phyloP scores from a whole-genome alignment of 2,888 invertebrate species.

The Perithous albicinctus region DNA sequence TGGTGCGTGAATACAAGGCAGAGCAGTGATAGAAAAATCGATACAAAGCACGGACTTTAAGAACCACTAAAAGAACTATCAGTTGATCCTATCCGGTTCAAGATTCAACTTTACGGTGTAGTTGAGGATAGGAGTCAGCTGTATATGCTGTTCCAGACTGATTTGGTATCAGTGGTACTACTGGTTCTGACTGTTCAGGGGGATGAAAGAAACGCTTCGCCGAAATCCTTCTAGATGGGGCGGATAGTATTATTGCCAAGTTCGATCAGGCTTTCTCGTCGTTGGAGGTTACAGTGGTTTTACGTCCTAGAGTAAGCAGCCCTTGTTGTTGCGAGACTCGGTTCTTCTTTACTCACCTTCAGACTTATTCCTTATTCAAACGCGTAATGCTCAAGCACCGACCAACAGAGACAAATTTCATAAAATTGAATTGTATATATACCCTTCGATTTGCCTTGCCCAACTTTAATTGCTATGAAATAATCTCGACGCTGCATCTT shows the following conservation, averaged over 20 bases:
- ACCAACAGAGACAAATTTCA: slow-evolving; percentile 18
- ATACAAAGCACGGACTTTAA: slow-evolving; percentile 50
- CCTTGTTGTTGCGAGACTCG: slow-evolving; percentile 28
- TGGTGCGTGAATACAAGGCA: slow-evolving; percentile 9
- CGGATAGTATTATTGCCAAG: slow-evolving; percentile 73
- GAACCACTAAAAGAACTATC: slow-evolving; percentile 49
- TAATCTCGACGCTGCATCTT: not conserved
- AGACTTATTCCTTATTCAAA: slow-evolving; percentile 16
- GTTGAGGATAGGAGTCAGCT: slow-evolving; percentile 39
- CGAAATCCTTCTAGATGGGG: slow-evolving; percentile 76
- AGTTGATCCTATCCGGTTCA: slow-evolving; percentile 57
- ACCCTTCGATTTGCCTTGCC: not conserved
- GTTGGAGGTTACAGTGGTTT: slow-evolving; percentile 49
- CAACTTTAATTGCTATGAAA: not conserved
- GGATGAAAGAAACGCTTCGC: slow-evolving; percentile 74
- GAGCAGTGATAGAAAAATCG: slow-evolving; percentile 58
- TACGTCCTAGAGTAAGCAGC: slow-evolving; percentile 59
- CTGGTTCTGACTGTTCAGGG: slow-evolving; percentile 53
- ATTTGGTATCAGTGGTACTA: slow-evolving; percentile 72
- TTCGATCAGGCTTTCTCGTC: slow-evolving; percentile 65
- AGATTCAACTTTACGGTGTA: slow-evolving; percentile 57
- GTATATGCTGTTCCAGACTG: slow-evolving; percentile 66
- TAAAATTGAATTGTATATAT: slow-evolving; percentile 17
- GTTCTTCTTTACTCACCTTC: slow-evolving; percentile 49
- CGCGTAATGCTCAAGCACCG: slow-evolving; percentile 36